Conservation (phyloP, 1,140 invertebrate genomes). For the Lepidurus arcticus region DNA sequence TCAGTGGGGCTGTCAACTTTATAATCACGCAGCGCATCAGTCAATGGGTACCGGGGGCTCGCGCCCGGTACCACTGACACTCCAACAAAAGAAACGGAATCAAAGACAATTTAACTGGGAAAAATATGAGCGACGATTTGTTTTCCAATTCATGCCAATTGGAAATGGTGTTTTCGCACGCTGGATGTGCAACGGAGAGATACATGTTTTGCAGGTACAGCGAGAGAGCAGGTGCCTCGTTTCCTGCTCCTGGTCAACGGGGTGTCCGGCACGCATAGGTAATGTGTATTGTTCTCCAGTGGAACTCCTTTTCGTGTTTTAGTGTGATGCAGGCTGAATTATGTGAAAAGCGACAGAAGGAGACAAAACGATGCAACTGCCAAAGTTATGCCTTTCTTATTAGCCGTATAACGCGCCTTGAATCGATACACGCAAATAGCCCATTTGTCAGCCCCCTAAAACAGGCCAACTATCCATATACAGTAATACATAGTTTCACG, state of each 20-base stretch:
- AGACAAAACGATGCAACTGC: conserved; percentile 9
- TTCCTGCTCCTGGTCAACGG: conserved; percentile 2
- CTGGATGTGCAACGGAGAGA: too few relatives aligned
- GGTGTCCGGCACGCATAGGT: conserved; percentile 1
- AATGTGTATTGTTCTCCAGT: background rate
- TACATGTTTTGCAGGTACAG: background rate
- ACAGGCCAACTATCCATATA: too few relatives aligned
- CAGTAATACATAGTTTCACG: too few relatives aligned
- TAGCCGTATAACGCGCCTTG: background rate
- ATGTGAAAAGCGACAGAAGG: conserved; percentile 12
- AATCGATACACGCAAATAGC: conserved; percentile 10
- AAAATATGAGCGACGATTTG: conserved; percentile 7
- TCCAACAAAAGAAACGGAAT: background rate
- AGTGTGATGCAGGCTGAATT: background rate
- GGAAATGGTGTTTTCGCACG: conserved; percentile 12
- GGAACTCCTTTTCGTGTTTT: background rate
- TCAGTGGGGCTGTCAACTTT: background rate
- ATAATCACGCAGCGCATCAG: background rate
- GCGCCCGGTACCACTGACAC: background rate
- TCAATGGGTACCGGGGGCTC: background rate
- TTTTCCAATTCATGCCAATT: background rate
- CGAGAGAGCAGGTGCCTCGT: background rate
- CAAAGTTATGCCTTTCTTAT: background rate
- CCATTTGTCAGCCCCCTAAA: background rate
- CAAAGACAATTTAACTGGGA: background rate